Evolutionary conservation across 2,888 invertebrate species (phyloP), one percentile per base, ranked within the genome.

Genomic region (Timandra comae): DNA sequence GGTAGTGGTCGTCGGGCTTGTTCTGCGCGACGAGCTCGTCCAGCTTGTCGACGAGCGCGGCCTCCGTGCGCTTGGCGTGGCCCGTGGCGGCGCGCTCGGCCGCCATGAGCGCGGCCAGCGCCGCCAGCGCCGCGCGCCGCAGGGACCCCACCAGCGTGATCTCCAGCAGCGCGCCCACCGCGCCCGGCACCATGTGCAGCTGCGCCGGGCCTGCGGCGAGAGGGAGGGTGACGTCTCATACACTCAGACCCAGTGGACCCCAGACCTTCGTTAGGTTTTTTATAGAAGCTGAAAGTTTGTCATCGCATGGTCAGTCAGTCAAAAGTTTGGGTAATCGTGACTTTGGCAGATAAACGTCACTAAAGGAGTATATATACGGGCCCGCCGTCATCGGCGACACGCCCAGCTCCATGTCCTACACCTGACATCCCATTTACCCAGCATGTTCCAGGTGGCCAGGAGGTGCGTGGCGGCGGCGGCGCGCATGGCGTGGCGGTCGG

Each of bases 51-150:
- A 98, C 97, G 3, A 98, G 80, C 51, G 97, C 97, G 10, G 95
- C 95, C 66, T 98, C 98, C 1, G 98, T 96, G 59, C 95, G 89
- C 37, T 94, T 90, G 50, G 97, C 97, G 47, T 95, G 94, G 0
- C 96, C 96, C 0, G 93, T 90, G 1, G 91, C 90, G 4, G 86
- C 84, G 39, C 93, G 92, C 63, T 98, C 97, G 55, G 95, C 95
- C 49, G 97, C 95, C 94, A 98, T 97, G 89, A 98, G 93, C 52
- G 97, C 96, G 56, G 96, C 97, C 55, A 98, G 93, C 26, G 98
- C 96, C 4, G 96, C 95, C 7, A 98, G 77, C 0, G 97, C 97
- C 0, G 96, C 95, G 50, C 95, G 93, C 0, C 98, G 88, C 4
- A 98, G 89, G 59, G 96, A 95, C 0, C 94, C 94, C 3, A 98